Conservation (phyloP, 2,113 vertebrate genomes). For the Conger conger region DNA sequence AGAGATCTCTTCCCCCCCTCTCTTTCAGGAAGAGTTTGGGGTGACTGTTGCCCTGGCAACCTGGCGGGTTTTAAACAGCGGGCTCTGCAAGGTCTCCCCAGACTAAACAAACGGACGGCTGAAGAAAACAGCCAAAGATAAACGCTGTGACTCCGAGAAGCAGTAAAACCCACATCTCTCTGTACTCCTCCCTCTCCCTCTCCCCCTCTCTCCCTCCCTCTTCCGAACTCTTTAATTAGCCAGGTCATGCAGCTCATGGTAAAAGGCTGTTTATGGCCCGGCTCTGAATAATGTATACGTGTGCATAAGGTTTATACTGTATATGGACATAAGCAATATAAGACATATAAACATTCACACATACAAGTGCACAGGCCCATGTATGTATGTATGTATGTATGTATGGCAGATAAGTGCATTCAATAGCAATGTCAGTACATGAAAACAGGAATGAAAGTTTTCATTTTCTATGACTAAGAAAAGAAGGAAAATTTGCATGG, state of each 20-base stretch:
- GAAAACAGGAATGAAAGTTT: too few relatives aligned
- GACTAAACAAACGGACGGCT: conserved; percentile 32
- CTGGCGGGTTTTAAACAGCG: conserved; percentile 27
- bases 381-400: conserved; percentile 43
- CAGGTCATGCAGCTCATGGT: not conserved
- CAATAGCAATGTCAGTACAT: too few relatives aligned
- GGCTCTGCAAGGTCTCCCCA: conserved; percentile 8
- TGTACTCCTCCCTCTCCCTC: not conserved
- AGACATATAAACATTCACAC: not conserved
- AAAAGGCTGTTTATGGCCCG: not conserved
- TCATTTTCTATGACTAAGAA: too few relatives aligned
- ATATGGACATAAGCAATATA: not conserved
- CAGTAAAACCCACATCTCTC: not conserved
- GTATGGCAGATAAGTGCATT: too few relatives aligned
- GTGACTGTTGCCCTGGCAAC: conserved; percentile 23
- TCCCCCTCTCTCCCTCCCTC: not conserved
- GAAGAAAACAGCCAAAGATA: conserved; percentile 24
- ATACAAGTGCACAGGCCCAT: not conserved
- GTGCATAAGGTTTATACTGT: too few relatives aligned
- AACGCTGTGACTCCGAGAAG: not conserved
- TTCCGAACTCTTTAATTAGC: not conserved
- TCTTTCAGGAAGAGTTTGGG: not conserved
- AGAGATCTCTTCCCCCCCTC: not conserved
- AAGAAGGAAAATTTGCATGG: conserved; percentile 25
- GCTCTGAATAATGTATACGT: not conserved